These are phyloP conservation scores for Microplitis manilae DNA, from an alignment of 2,888 invertebrate species.

Conservation along the genomic window DNA sequence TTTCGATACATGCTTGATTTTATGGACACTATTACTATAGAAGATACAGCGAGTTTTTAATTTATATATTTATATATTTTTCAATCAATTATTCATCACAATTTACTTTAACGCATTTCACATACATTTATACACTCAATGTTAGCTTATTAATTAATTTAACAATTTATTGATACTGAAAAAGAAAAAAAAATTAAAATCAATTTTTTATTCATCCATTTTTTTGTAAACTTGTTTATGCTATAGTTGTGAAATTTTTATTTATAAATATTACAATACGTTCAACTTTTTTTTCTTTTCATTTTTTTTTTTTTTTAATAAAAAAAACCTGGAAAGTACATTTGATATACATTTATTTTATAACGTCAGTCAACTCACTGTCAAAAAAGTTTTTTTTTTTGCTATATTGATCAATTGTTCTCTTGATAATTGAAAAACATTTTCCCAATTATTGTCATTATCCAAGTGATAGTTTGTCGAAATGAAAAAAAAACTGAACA, in stretches of 20 bases:
- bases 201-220: not conserved
- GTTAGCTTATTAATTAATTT: not conserved
- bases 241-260: not conserved
- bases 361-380: not conserved
- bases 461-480: constrained; percentile 10
- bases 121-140: not conserved
- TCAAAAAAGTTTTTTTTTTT: not conserved
- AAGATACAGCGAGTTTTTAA: not conserved
- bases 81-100: not conserved
- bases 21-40: not conserved
- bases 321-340: not conserved
- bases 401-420: constrained; percentile 1
- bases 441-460: constrained; percentile 29
- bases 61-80: not conserved
- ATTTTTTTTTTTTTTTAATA: not conserved
- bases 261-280: not conserved
- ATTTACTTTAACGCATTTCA: not conserved
- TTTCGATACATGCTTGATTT: not conserved
- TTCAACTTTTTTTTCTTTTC: not conserved
- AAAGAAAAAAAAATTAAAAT: not conserved
- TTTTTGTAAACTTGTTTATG: not conserved
- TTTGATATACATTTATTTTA: not conserved
- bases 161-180: not conserved
- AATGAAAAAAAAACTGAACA: not conserved
- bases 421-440: constrained; percentile 24